Base-by-base conservation (phyloP, 2,797 vertebrate species). In the Chaenodraco wilsoni region DNA sequence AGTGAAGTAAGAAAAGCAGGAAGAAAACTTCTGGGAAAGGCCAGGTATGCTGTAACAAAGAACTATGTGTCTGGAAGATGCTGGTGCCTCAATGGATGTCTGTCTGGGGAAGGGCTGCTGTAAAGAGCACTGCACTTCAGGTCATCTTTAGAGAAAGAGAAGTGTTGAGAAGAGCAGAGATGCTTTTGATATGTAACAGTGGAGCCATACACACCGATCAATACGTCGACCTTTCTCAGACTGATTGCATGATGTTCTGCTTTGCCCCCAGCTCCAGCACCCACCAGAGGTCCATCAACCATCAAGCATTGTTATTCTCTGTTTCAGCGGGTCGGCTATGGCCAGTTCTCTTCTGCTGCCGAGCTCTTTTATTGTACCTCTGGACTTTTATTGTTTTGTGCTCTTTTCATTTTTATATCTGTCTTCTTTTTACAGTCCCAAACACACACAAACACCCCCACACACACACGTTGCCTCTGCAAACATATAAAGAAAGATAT, bases 171-270 rank as follows among this genome's bases (percentile, higher is more conserved):
- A 57, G 67, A 83, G 78, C 69, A 82, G 50, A 82, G 79, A 84
- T 87, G 78, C 77, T 85, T 82, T 79, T 88, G 80, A 90, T 89
- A 84, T 78, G 77, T 86, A 84, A 69, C 69, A 78, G 72, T 64
- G 82, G 79, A 84, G 84, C 72, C 60, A 76, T 61, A 66, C 51
- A 62, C 45, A 7, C 68, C 62, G 55, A 90, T 93, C 89, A 72
- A 91, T 90, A 86, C 44, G 0, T 37, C 19, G 62, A 90, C 85
- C 88, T 87, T 90, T 90, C 49, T 65, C 55, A 76, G 64, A 69
- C 48, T 77, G 82, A 86, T 90, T 84, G 81, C 72, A 67, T 74
- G 78, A 84, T 79, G 75, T 69, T 77, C 64, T 75, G 60, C 59
- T 67, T 65, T 69, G 65, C 69, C 82, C 60, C 65, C 23, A 60